These are phyloP conservation scores for Cavia porcellus DNA, from an alignment of 2,113 vertebrate species.

Conservation along the genomic window DNA sequence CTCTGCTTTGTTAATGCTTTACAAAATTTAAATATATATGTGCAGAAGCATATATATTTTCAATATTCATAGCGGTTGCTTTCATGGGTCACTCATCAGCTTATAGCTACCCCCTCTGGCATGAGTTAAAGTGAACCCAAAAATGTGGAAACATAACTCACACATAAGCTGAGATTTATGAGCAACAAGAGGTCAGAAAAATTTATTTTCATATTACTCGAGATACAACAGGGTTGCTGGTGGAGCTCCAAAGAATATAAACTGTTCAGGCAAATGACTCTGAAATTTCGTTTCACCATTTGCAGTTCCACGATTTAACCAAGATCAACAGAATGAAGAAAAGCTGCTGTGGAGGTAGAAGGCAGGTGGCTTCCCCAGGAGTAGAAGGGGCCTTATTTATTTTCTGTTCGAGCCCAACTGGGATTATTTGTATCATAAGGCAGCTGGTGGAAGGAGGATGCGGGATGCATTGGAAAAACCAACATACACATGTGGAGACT, in stretches of 20 bases:
- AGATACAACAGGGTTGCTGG: slow-evolving; percentile 67
- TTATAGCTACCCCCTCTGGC: slow-evolving; percentile 64
- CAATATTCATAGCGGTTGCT: slow-evolving; percentile 10
- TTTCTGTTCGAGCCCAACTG: slow-evolving; percentile 49
- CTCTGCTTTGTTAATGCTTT: neutral
- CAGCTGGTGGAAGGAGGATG: slow-evolving; percentile 44
- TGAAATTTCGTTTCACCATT: slow-evolving; percentile 75
- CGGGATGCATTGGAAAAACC: slow-evolving; percentile 43
- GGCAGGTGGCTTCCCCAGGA: slow-evolving; percentile 50
- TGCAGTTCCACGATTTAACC: slow-evolving; percentile 26
- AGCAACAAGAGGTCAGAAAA: slow-evolving; percentile 44
- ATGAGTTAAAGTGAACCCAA: slow-evolving; percentile 82
- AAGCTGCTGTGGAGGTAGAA: neutral
- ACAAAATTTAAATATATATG: slow-evolving; percentile 27
- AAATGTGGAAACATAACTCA: slow-evolving; percentile 64
- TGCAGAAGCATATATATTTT: neutral
- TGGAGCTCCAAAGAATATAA: slow-evolving; percentile 77
- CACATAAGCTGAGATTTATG: slow-evolving; percentile 78
- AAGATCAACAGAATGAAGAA: slow-evolving; percentile 72
- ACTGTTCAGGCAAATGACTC: slow-evolving; percentile 70
- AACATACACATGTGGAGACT: slow-evolving; percentile 13
- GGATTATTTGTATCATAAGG: slow-evolving; percentile 55
- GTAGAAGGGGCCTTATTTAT: neutral
- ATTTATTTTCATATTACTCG: slow-evolving; percentile 50
- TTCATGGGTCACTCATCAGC: slow-evolving; percentile 40